These are phyloP conservation scores for Agrypnia vestita DNA, from an alignment of 1,140 invertebrate genomes.

Conservation along the genomic window DNA sequence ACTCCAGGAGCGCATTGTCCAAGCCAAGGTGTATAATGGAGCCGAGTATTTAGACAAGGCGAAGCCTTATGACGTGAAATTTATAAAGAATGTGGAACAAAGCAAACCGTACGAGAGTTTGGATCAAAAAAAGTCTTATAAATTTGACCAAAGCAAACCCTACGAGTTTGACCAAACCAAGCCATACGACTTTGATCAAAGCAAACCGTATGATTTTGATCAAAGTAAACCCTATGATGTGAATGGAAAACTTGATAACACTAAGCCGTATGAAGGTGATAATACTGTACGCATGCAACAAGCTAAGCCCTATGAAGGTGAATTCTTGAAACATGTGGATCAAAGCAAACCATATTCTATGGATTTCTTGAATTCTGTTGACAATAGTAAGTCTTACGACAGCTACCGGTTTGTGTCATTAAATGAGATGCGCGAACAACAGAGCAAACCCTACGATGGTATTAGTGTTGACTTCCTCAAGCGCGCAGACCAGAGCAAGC, in stretches of 20 bases:
- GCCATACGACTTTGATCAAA: too few species aligned
- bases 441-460: too few species aligned
- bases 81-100: too few species aligned
- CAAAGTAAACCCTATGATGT: conserved; percentile 37
- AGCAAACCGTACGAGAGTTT: too few species aligned
- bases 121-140: too few species aligned
- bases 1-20: background rate
- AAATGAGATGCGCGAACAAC: background rate
- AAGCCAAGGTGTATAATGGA: background rate
- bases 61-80: conserved; percentile 39
- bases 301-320: conserved; percentile 2
- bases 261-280: conserved; percentile 38
- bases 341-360: conserved; percentile 12
- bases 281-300: background rate
- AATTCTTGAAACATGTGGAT: background rate
- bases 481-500: too few species aligned
- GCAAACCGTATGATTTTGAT: conserved; percentile 30
- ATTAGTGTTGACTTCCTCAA: too few species aligned
- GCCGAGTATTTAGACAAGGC: background rate
- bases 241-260: too few species aligned
- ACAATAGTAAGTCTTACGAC: conserved; percentile 43
- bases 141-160: conserved; percentile 40
- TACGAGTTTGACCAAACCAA: too few species aligned
- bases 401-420: background rate
- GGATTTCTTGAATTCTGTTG: background rate